Base-by-base conservation (phyloP, 2,797 vertebrate genomes). In the Neosalanx taihuensis region DNA sequence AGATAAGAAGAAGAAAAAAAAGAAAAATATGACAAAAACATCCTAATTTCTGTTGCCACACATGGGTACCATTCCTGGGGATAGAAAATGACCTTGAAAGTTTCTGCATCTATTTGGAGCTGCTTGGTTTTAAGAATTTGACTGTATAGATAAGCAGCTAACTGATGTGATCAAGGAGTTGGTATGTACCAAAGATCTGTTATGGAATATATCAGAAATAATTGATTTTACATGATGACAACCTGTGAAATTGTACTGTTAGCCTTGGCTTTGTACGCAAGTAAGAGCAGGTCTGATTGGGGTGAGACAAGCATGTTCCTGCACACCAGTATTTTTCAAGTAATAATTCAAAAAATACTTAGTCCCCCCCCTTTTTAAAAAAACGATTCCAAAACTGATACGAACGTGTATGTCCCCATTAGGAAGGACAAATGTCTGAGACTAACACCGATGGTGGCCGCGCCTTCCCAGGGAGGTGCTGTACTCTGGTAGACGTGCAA, bases 121-220 rank as follows among this genome's bases (percentile, higher is more conserved):
- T 81, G 77, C 80, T 83, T 78, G 71, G 77, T 81, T 88, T 87
- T 85, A 69, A 76, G 71, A 67, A 67, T 80, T 51, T 71, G 29
- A 62, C 49, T 58, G 58, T 65, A 74, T 84, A 83, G 58, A 31
- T 76, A 67, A 71, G 86, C 79, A 71, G 77, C 83, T 83, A 18
- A 51, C 83, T 80, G 79, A 75, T 78, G 74, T 81, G 72, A 75
- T 84, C 66, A 76, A 75, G 69, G 79, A 84, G 80, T 85, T 87
- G 89, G 88, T 89, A 76, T 87, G 86, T 90, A 93, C 92, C 90
- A 93, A 92, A 93, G 91, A 92, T 84, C 83, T 79, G 85, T 83
- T 77, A 72, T 78, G 75, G 83, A 82, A 84, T 79, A 23, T 12
- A 33, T 78, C 76, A 30, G 41, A 66, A 86, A 81, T 87, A 85